These are phyloP conservation scores for Falco rusticolus DNA, from an alignment of 2,797 vertebrate species.

Conservation along the genomic window DNA sequence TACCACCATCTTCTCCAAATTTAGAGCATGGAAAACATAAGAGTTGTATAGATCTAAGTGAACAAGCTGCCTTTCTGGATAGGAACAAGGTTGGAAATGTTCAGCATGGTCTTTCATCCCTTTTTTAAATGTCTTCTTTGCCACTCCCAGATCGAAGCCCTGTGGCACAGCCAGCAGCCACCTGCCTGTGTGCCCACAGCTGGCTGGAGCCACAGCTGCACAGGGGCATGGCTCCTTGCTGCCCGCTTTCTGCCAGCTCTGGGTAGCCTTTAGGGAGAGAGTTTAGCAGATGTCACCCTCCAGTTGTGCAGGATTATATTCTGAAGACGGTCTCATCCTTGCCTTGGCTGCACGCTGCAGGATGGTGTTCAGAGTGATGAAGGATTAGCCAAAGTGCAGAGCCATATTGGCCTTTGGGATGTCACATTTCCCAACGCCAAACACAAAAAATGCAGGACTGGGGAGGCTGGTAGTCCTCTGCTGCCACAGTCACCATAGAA, in stretches of 20 bases:
- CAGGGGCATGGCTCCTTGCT: not conserved
- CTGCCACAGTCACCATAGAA: not conserved
- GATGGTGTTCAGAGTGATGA: not conserved
- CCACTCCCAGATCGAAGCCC: not conserved
- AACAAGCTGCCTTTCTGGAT: not conserved
- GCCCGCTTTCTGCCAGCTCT: not conserved
- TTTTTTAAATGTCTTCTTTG: not conserved
- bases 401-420: not conserved
- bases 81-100: not conserved
- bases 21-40: not conserved
- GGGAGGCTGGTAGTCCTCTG: not conserved
- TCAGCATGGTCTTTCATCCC: fast-evolving
- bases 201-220: not conserved
- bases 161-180: fast-evolving
- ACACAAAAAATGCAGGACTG: not conserved
- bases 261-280: not conserved
- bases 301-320: not conserved
- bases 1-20: not conserved
- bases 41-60: not conserved
- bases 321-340: not conserved
- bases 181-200: fast-evolving
- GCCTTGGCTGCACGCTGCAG: not conserved
- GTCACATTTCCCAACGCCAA: not conserved
- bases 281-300: not conserved
- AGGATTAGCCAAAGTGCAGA: not conserved